Percentiles rank a stretch among this genome's conserved stretches.
phyloP scores from a whole-genome alignment of 2,888 invertebrate species.

The Mythimna loreyi region DNA sequence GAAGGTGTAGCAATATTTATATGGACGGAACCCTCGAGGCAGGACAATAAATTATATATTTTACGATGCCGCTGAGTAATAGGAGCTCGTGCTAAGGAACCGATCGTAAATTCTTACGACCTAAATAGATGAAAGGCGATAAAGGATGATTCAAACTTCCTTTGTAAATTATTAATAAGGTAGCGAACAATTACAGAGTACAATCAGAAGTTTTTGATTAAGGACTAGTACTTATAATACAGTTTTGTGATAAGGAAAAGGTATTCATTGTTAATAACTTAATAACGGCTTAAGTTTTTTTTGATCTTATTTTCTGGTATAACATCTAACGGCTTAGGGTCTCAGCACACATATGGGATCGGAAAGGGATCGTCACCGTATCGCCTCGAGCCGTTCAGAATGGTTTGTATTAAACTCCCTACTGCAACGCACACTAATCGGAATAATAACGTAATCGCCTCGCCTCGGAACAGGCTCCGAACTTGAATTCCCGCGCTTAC shows the following conservation, averaged over 20 bases:
- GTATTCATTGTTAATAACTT: not conserved
- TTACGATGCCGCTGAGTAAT: constrained; percentile 85
- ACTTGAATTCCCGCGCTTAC: too few relatives aligned
- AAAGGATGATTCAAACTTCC: constrained; percentile 71
- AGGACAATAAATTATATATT: constrained; percentile 84
- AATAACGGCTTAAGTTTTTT: not conserved
- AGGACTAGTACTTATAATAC: constrained; percentile 9
- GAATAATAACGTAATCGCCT: too few relatives aligned
- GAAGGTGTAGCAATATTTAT: constrained; percentile 78
- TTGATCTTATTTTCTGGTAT: not conserved
- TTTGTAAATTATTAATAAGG: constrained; percentile 49
- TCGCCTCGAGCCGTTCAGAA: too few relatives aligned
- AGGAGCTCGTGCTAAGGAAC: constrained; percentile 76
- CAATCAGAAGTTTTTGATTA: constrained; percentile 25
- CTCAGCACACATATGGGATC: too few relatives aligned
- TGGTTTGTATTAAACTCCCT: too few relatives aligned
- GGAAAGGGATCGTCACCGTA: too few relatives aligned
- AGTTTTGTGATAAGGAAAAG: constrained; percentile 4
- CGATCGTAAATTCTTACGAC: constrained; percentile 79
- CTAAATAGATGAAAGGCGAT: constrained; percentile 73
- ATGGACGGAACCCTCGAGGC: constrained; percentile 65
- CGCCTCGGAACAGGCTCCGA: too few relatives aligned
- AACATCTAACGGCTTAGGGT: not conserved
- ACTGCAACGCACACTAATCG: too few relatives aligned
- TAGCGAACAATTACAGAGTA: constrained; percentile 21